Evolutionary conservation across 2,797 vertebrate species (phyloP), one percentile per base, ranked within the genome.

Genomic region (Takifugu rubripes): DNA sequence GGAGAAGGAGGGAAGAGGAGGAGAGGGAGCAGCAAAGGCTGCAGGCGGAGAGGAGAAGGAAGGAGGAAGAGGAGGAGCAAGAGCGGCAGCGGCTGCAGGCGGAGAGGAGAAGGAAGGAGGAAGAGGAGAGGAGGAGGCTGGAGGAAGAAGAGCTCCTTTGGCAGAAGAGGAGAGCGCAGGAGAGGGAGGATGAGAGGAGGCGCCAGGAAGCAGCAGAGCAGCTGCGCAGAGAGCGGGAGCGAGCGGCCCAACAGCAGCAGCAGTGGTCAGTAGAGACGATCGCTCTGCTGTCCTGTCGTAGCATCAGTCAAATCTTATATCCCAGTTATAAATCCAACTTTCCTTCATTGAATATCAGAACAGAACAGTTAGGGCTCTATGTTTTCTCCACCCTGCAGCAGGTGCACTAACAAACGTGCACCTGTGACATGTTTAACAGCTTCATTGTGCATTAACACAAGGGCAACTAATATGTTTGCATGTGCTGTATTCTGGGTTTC

Each of bases 101-200:
- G 88, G 92, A 52, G 86, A 78, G 53, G 74, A 84, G 88, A 86
- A 71, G 66, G 52, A 56, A 74, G 71, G 55, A 75, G 5, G 56
- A 68, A 56, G 59, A 77, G 61, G 59, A 80, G 25, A 49, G 26
- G 49, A 27, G 21, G 50, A 36, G 17, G 29, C 1, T 51, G 50
- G 50, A 74, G 67, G 63, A 64, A 49, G 53, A 81, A 59, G 74
- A 33, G 78, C 53, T 54, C 25, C 25, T 15, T 27, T 54, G 40
- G 50, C 50, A 52, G 50, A 52, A 48, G 70, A 75, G 51, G 56
- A 75, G 62, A 69, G 53, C 75, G 11, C 68, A 65, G 12, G 60
- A 67, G n/a, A 48, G 56, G 85, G 75, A 81, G 75, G 83, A 77
- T 67, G 66, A 59, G 78, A 87, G 69, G 82, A 85, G 58, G 73